These are phyloP conservation scores for Brachionus plicatilis DNA, from an alignment of 1,140 invertebrate genomes.

Conservation along the genomic window DNA sequence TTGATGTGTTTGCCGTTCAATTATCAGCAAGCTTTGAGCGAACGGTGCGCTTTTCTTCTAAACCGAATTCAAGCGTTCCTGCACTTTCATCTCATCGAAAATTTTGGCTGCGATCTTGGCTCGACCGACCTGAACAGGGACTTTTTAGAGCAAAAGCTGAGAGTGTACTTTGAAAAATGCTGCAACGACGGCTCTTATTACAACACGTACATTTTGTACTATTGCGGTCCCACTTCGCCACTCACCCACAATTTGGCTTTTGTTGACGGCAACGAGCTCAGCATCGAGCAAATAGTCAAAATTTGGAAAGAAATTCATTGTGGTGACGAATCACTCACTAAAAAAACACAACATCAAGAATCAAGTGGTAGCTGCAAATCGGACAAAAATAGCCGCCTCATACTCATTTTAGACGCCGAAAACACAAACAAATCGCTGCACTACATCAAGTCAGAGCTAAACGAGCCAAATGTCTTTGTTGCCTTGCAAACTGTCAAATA, in stretches of 20 bases:
- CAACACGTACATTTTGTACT: conserved; percentile 54
- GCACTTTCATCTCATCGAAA: conserved; percentile 50
- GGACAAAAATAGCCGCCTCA: neutral
- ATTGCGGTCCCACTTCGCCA: conserved; percentile 45
- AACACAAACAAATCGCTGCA: conserved; percentile 29
- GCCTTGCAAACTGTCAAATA: conserved; percentile 35
- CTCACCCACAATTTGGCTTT: neutral
- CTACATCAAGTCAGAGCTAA: neutral
- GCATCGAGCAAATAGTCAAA: neutral
- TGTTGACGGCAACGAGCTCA: conserved; percentile 20
- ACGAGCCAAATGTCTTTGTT: conserved; percentile 8
- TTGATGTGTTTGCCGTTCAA: conserved; percentile 44
- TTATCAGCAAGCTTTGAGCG: conserved; percentile 47
- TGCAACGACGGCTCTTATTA: conserved; percentile 50
- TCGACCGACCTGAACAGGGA: conserved; percentile 49
- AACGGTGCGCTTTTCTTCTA: conserved; percentile 46
- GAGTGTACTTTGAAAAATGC: conserved; percentile 48
- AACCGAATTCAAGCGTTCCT: conserved; percentile 50
- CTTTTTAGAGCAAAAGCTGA: conserved; percentile 48
- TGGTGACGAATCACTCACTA: neutral
- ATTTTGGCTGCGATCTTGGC: conserved; percentile 52
- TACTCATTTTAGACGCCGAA: conserved; percentile 26
- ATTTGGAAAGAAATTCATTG: conserved; percentile 28
- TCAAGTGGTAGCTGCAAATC: neutral
- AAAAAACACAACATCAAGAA: too few relatives aligned